Percentiles rank a stretch among this genome's conserved stretches.
These are phyloP conservation scores for Perodicticus potto DNA, from an alignment of 2,797 vertebrate species.

Conservation along the genomic window DNA sequence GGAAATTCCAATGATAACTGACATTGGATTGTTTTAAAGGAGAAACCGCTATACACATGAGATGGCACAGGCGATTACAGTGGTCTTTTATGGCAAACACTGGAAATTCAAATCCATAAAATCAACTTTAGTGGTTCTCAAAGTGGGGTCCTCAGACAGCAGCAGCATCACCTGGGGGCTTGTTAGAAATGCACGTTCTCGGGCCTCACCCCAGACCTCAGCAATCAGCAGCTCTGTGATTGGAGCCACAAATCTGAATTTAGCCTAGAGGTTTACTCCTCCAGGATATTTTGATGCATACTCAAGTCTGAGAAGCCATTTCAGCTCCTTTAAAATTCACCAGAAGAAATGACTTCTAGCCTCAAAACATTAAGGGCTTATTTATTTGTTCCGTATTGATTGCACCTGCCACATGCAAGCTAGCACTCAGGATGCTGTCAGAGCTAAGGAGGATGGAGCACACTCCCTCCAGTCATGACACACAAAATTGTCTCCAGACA, in stretches of 20 bases:
- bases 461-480: neutral
- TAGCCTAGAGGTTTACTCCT: neutral
- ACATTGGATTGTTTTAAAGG: constrained; percentile 65
- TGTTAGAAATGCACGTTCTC: neutral
- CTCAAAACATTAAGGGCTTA: neutral
- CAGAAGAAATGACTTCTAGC: neutral
- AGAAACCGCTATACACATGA: constrained; percentile 66
- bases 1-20: constrained; percentile 74
- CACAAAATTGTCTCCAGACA: neutral
- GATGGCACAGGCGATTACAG: neutral
- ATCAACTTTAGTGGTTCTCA: neutral
- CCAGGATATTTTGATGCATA: neutral
- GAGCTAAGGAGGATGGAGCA: neutral
- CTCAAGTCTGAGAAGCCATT: neutral
- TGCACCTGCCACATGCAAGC: neutral
- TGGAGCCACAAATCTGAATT: neutral
- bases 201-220: neutral
- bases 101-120: constrained; percentile 34
- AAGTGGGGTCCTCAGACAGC: neutral
- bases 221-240: neutral
- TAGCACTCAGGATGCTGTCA: neutral
- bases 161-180: neutral
- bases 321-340: neutral
- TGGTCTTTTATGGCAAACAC: neutral
- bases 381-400: neutral